phyloP scores from a whole-genome alignment of 2,113 vertebrate species.

The Maccullochella peelii region DNA sequence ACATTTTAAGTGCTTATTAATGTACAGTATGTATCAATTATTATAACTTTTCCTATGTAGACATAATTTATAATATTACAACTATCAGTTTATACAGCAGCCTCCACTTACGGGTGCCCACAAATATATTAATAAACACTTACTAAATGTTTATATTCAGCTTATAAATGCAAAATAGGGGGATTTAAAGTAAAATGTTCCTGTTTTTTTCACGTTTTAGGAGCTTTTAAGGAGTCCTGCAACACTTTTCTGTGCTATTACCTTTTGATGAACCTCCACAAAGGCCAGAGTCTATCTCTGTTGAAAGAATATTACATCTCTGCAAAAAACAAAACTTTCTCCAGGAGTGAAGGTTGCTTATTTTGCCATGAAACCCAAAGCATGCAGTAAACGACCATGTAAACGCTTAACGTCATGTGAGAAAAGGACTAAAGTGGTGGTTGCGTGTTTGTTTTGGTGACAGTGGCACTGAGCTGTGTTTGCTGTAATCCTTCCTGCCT shows the following conservation, averaged over 20 bases:
- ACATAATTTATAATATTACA: no score
- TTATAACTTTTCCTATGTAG: neutral
- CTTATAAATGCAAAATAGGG: neutral
- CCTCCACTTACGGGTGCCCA: neutral
- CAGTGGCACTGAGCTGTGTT: slow-evolving; percentile 35
- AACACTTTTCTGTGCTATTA: neutral
- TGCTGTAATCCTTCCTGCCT: slow-evolving; percentile 45
- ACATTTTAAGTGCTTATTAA: neutral
- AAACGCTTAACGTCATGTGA: neutral
- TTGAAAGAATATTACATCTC: neutral
- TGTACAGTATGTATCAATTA: neutral
- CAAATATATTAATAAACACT: neutral
- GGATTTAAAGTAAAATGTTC: neutral
- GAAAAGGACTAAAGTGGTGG: slow-evolving; percentile 15
- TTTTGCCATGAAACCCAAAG: neutral
- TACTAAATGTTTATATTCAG: neutral
- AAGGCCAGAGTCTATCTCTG: no score
- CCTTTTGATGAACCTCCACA: neutral
- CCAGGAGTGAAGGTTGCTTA: neutral
- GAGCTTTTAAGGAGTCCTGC: neutral
- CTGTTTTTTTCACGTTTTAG: neutral
- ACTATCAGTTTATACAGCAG: neutral
- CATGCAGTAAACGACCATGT: neutral
- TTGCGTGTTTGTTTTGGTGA: slow-evolving; percentile 61
- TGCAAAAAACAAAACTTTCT: neutral